phyloP scores from a whole-genome alignment of 2,113 vertebrate genomes.

The Cyrtonyx montezumae region DNA sequence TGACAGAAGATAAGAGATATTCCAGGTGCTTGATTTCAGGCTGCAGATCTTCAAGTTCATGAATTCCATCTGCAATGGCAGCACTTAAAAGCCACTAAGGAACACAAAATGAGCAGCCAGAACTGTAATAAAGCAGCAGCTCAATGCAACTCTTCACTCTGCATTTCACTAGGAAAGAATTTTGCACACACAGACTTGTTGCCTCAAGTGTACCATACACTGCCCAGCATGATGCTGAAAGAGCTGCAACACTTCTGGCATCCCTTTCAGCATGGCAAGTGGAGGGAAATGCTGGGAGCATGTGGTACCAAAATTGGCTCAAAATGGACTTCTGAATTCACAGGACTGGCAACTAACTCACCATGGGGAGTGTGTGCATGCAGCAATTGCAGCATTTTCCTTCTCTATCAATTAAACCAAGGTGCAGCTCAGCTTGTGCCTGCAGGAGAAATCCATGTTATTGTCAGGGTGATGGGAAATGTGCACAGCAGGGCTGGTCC shows the following conservation, averaged over 20 bases:
- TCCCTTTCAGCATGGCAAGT: neutral
- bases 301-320: neutral
- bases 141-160: neutral
- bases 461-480: neutral
- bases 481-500: neutral
- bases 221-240: neutral
- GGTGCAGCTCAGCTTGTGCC: neutral
- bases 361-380: neutral
- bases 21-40: neutral
- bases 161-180: neutral
- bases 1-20: neutral
- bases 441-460: neutral
- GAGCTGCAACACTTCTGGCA: neutral
- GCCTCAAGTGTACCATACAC: fast-evolving
- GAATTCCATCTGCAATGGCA: neutral
- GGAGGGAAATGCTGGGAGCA: neutral
- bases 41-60: neutral
- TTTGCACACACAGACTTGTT: neutral
- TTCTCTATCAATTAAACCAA: neutral
- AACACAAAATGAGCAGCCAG: neutral
- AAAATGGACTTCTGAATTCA: neutral
- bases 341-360: neutral
- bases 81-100: neutral
- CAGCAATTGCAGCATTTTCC: neutral
- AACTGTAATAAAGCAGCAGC: neutral